phyloP scores from a whole-genome alignment of 2,113 vertebrate species.

The Nyctereutes procyonoides region DNA sequence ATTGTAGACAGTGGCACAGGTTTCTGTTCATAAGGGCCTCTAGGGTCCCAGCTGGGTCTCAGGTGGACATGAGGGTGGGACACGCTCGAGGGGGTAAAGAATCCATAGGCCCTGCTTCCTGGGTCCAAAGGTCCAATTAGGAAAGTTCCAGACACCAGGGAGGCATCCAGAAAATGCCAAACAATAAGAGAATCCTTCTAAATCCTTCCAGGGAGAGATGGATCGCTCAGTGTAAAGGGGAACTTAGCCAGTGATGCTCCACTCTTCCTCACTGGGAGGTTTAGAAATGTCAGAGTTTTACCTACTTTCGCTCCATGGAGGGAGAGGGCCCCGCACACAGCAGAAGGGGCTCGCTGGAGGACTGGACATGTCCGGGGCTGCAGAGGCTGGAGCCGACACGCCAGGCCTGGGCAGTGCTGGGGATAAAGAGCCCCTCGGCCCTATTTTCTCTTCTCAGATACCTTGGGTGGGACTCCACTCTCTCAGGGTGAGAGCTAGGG shows the following conservation, averaged over 20 bases:
- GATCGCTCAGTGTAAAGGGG: neutral
- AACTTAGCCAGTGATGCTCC: neutral
- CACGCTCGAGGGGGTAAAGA: fast-evolving
- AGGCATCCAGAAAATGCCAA: neutral
- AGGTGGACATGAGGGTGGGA: neutral
- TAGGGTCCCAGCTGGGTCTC: neutral
- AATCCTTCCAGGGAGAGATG: neutral
- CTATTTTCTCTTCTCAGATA: neutral
- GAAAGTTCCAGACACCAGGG: neutral
- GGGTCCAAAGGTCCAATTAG: neutral
- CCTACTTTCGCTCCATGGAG: neutral
- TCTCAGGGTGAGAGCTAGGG: neutral
- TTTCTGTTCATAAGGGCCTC: neutral
- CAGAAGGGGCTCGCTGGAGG: neutral
- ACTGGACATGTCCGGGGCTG: fast-evolving
- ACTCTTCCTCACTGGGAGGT: neutral
- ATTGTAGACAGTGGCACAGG: fast-evolving
- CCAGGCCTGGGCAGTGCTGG: neutral
- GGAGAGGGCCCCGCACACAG: neutral
- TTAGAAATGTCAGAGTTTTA: neutral
- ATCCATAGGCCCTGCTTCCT: neutral
- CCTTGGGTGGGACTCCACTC: too few relatives aligned
- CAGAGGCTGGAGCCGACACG: neutral
- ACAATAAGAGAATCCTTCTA: neutral
- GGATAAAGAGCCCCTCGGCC: neutral